Evolutionary conservation across 2,797 vertebrate genomes (phyloP), one percentile per base, ranked within the genome.

Genomic region (Chaunax sp.): DNA sequence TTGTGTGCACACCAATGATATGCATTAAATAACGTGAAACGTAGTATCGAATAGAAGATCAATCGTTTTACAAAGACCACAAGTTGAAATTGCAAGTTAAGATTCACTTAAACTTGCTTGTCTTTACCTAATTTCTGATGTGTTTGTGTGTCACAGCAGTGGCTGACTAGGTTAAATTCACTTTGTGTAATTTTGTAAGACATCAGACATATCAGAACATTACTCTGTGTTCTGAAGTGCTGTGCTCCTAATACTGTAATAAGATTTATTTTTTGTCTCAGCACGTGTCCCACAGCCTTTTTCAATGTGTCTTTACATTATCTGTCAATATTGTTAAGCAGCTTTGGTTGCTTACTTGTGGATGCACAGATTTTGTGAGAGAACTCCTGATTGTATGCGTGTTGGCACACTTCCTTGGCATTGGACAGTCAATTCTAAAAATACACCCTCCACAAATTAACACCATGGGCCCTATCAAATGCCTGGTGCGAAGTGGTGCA

Each of bases 401-500:
- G 40, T 41, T 4, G 5, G 15, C 16, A 16, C 49, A 71, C 57
- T 76, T 77, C 58, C 66, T 79, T 82, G 80, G 75, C 72, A 56
- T 75, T 58, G 80, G 65, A 68, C 68, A 55, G 64, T 67, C 73
- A 56, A 40, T 43, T 85, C 90, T 89, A 90, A 87, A 90, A 88
- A 91, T 93, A 91, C 58, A 68, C 81, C 47, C 76, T 41, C 61
- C 66, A 85, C 86, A 87, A 82, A 90, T 91, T 85, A 89, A 85
- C 87, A 79, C 78, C 66, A 69, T 81, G 81, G 28, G 28, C 28
- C 28, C 28, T 30, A 14, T 37, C 13, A 37, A 12, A 14, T 1
- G 13, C 35, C 35, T 37, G 10, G 35, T 37, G 35, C 10, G 10
- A 37, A 12, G 10, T 37, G 35, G 35, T 8, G 1, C 28, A 30